Conservation (phyloP, 1,140 invertebrate species). For the Trichoplusia ni region DNA sequence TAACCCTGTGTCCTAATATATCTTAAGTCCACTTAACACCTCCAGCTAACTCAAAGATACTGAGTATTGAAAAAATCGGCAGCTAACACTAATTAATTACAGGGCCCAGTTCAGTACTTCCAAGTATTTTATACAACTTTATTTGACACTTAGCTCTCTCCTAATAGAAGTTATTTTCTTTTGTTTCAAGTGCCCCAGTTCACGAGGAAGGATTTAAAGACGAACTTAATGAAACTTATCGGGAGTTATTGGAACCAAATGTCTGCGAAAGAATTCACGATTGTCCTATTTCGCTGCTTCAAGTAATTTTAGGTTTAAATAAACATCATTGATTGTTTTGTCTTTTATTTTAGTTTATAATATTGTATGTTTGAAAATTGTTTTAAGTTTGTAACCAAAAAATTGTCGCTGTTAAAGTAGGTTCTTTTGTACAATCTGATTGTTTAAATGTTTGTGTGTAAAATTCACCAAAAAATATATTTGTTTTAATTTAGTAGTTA, state of each 20-base stretch:
- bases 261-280: slow-evolving; percentile 54
- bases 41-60: no score
- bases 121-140: background rate
- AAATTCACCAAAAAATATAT: no score
- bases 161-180: slow-evolving; percentile 25
- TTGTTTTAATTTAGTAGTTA: no score
- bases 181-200: slow-evolving; percentile 55
- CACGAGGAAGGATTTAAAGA: slow-evolving; percentile 58
- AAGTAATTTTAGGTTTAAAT: slow-evolving; percentile 60
- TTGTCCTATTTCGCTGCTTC: slow-evolving; percentile 62
- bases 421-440: no score
- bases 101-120: background rate
- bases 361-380: no score
- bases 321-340: slow-evolving; percentile 40
- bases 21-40: no score
- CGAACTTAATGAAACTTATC: slow-evolving; percentile 53
- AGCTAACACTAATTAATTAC: background rate
- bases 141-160: background rate
- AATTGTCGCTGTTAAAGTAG: no score
- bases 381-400: no score
- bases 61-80: no score
- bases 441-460: no score
- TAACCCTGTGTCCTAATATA: no score
- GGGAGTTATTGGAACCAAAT: slow-evolving; percentile 51
- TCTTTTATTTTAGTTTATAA: no score